Conservation (phyloP, 2,888 invertebrate species). For the Brenthis daphne region DNA sequence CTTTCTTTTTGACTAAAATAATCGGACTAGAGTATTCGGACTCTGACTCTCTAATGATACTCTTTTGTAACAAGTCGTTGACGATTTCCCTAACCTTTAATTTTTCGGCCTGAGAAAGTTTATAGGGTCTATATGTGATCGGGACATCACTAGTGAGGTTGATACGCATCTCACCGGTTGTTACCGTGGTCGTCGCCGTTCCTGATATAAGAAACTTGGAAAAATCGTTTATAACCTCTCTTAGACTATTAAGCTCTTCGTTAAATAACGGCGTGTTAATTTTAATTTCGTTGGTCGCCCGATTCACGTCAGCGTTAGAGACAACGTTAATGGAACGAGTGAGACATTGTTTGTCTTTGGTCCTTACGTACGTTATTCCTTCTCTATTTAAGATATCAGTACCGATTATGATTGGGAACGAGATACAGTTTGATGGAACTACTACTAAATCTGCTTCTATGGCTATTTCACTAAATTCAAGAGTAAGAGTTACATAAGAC, state of each 20-base stretch:
- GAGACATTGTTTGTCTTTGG: conserved; percentile 31
- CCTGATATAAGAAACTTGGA: conserved; percentile 30
- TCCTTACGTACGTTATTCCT: conserved; percentile 39
- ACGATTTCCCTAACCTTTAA: conserved; percentile 34
- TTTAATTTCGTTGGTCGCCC: background rate
- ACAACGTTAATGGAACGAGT: conserved; percentile 13
- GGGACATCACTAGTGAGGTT: conserved; percentile 23
- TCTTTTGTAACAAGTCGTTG: conserved; percentile 33
- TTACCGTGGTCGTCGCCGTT: conserved; percentile 37
- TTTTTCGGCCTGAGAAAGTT: conserved; percentile 35
- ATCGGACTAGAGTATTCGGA: conserved; percentile 40
- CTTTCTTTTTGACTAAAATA: conserved; percentile 40
- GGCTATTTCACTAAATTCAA: conserved; percentile 40
- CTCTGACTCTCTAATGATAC: conserved; percentile 38
- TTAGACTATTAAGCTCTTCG: conserved; percentile 26
- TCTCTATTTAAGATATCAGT: conserved; percentile 42
- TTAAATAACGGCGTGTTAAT: conserved; percentile 34
- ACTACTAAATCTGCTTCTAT: conserved; percentile 42
- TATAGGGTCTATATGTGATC: conserved; percentile 35
- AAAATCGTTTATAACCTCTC: conserved; percentile 29
- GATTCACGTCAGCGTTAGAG: background rate
- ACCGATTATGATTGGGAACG: conserved; percentile 40
- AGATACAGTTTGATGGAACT: conserved; percentile 36
- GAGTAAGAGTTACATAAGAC: conserved; percentile 30
- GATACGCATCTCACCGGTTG: conserved; percentile 37